Percentiles rank a stretch among this genome's conserved stretches.
Conservation (phyloP, 53 echinoderm and acorn worm species). For the Arbacia lixula region DNA sequence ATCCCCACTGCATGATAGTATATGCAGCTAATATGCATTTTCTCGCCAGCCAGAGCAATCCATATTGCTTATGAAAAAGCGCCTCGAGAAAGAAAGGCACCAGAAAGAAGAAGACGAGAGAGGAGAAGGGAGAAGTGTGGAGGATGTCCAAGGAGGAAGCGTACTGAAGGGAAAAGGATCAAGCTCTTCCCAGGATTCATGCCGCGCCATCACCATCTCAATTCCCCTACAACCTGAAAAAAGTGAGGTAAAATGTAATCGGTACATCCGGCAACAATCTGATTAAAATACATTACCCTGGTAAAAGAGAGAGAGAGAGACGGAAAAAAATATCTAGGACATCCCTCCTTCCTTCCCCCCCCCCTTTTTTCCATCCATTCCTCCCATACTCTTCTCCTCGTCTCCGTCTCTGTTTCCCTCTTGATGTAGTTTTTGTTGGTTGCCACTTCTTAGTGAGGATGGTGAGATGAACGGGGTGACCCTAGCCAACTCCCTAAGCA, state of each 20-base stretch:
- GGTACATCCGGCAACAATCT: slow-evolving; percentile 49
- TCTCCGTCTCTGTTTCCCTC: neutral
- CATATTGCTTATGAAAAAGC: slow-evolving; percentile 12
- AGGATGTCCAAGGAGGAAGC: no score
- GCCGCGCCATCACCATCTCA: neutral
- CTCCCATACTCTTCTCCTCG: neutral
- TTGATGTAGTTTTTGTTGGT: neutral
- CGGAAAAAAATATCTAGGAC: slow-evolving; percentile 48
- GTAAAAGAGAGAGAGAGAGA: no score
- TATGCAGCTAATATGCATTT: slow-evolving; percentile 30
- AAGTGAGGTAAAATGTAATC: slow-evolving; percentile 45
- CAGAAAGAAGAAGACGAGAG: neutral
- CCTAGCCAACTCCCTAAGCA: slow-evolving; percentile 4
- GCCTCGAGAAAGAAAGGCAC: neutral
- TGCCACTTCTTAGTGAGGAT: neutral
- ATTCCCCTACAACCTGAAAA: slow-evolving; percentile 28
- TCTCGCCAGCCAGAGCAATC: slow-evolving; percentile 15
- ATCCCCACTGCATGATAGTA: no score
- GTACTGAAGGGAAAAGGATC: no score
- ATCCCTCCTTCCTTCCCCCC: neutral
- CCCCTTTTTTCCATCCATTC: neutral
- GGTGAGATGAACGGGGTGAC: slow-evolving; percentile 1
- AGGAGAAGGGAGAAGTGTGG: neutral
- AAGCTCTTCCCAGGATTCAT: slow-evolving; percentile 16
- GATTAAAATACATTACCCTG: slow-evolving; percentile 43